Base-by-base conservation (phyloP, 2,888 invertebrate genomes). In the Drosophila limbata region DNA sequence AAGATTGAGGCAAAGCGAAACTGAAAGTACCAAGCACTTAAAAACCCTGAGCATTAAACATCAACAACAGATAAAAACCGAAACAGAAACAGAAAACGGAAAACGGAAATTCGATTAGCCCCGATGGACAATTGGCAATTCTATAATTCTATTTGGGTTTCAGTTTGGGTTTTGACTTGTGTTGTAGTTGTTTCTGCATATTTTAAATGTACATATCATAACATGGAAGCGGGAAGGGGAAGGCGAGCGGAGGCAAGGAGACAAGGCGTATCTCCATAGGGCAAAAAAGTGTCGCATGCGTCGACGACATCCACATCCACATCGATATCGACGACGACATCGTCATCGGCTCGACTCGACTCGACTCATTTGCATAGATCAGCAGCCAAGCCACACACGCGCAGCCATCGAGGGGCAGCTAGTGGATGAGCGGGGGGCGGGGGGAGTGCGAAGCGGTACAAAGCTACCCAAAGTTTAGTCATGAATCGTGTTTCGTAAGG, bases 51-150 rank as follows among this genome's bases (percentile, higher is more conserved):
- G 17, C 33, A 76, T 60, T 63, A 62, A 64, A 66, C 53, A 53
- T 42, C 39, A 47, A 45, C 59, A 57, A 40, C 37, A 71, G 28
- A 70, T 40, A 61, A 53, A 50, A 47, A 51, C n/a, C 37, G 11
- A 35, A 53, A 42, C 48, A 45, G 72, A 63, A 63, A 62, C 48
- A 15, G 44, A 55, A n/a, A n/a, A n/a, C n/a, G n/a, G n/a, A n/a
- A n/a, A 69, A 73, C 77, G 77, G 77, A 77, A 77, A 77, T 57
- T 77, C 77, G 73, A 77, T 77, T 77, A 73, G 73, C 48, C 48
- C 62, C 35, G 37, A 9, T 59, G 44, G 59, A 42, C 73, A 77
- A 77, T 77, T 77, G 78, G 69, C 78, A 73, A 77, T 77, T 65
- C 53, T 60, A 63, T 65, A 65, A 69, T 70, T 67, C 47, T 33